Evolutionary conservation across 2,113 vertebrate species (phyloP), one percentile per base, ranked within the genome.

Genomic region (Glaucomys volans): DNA sequence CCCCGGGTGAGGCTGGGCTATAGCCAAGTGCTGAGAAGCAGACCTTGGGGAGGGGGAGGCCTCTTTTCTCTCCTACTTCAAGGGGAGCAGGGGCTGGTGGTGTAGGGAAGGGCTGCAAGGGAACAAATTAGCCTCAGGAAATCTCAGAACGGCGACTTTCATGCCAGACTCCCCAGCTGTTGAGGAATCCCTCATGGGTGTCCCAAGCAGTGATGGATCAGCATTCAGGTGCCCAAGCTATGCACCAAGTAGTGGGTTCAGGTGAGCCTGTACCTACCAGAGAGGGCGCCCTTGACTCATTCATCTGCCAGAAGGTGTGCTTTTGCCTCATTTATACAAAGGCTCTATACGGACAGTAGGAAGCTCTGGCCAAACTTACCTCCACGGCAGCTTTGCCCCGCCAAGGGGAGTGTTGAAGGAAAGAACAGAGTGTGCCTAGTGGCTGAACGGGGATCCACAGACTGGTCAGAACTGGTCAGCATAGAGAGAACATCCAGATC

Each of bases 21-120:
- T 17, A 28, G 95, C 96, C 93, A 93, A 85, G 20, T 59, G 92
- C 77, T 4, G 22, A 93, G 85, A 52, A 90, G 74, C 66, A 77
- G 92, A 47, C 62, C 52, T 75, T 0, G 0, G 54, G 54, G 54
- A 57, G 20, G 54, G 87, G 30, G 67, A 92, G 87, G 90, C 66
- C 81, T 80, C 87, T 72, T n/a, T n/a, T n/a, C n/a, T n/a, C n/a
- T n/a, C n/a, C n/a, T n/a, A n/a, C n/a, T n/a, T 20, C 0, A 0
- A 85, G 59, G 71, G 88, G 47, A 77, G 8, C 37, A 30, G 26
- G 28, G 47, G 26, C 40, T 37, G n/a, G 24, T 1, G n/a, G 86
- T 54, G 1, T 62, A 74, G 81, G 87, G 9, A 59, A 54, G 28
- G 37, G 32, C 40, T 40, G 4, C 4, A 16, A 93, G 50, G 80